Conservation (phyloP, 2,888 invertebrate species). For the Epinotia nisella region DNA sequence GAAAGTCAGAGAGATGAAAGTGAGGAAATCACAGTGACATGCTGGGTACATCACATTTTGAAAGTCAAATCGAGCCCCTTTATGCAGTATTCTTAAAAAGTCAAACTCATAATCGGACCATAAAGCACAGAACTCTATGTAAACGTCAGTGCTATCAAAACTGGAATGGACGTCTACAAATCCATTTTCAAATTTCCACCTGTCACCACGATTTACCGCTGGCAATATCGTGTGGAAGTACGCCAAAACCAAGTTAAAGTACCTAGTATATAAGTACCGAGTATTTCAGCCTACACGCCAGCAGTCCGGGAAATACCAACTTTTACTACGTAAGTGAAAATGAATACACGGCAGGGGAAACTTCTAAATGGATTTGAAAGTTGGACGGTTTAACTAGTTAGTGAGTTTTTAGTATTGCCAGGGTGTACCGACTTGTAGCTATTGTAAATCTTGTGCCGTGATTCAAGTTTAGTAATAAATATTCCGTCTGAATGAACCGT, state of each 20-base stretch:
- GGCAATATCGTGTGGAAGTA: constrained; percentile 17
- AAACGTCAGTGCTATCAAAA: not conserved
- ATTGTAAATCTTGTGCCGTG: constrained; percentile 25
- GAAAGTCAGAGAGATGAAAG: no score
- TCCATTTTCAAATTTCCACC: constrained; percentile 25
- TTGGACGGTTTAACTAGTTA: constrained; percentile 67
- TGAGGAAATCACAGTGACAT: no score
- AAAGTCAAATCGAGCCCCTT: no score
- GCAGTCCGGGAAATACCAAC: constrained; percentile 46
- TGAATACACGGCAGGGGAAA: constrained; percentile 50
- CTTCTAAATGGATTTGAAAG: constrained; percentile 63
- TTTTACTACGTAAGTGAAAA: constrained; percentile 51
- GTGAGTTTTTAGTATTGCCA: constrained; percentile 46
- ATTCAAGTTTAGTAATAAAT: constrained; percentile 29
- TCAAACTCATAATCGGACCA: not conserved
- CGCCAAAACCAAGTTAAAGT: constrained; percentile 18
- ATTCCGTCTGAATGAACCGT: not conserved
- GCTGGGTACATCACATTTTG: no score
- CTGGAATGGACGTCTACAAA: constrained; percentile 3
- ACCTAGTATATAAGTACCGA: constrained; percentile 22
- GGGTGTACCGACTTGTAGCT: constrained; percentile 18
- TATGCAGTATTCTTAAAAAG: no score
- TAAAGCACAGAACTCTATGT: not conserved
- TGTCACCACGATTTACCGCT: constrained; percentile 24
- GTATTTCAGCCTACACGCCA: constrained; percentile 46